phyloP scores from a whole-genome alignment of 2,113 vertebrate genomes.

The Dendropsophus ebraccatus region DNA sequence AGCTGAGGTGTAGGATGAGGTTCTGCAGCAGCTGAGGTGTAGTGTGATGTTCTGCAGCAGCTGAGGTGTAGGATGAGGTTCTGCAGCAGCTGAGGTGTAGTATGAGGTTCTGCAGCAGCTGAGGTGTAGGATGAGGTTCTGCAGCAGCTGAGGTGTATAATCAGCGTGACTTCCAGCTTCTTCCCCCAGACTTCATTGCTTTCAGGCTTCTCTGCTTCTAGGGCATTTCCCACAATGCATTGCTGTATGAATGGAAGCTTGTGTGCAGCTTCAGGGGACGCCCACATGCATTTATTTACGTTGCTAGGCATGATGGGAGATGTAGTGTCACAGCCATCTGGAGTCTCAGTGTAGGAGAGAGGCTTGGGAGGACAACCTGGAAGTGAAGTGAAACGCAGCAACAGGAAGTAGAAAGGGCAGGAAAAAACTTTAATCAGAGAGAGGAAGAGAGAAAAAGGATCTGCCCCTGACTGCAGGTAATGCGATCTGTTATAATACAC shows the following conservation, averaged over 20 bases:
- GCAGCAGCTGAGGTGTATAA: background rate
- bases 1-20: too few relatives aligned
- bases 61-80: too few relatives aligned
- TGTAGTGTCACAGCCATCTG: background rate
- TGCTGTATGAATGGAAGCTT: too few relatives aligned
- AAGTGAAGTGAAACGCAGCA: conserved; percentile 10
- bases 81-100: too few relatives aligned
- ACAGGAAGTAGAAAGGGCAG: background rate
- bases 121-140: background rate
- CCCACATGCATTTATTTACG: too few relatives aligned
- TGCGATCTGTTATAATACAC: too few relatives aligned
- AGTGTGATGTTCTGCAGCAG: background rate
- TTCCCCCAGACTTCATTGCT: too few relatives aligned
- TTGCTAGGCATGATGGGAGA: background rate
- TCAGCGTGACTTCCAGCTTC: too few relatives aligned
- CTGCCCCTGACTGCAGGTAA: background rate
- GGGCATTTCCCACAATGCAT: background rate
- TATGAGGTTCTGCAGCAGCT: background rate
- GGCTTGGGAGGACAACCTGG: background rate
- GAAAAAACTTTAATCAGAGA: background rate
- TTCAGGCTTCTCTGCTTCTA: too few relatives aligned
- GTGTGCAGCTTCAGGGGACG: too few relatives aligned
- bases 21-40: too few relatives aligned
- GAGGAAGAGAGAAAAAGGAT: background rate
- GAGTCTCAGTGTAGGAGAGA: background rate